Base-by-base conservation (phyloP, 2,797 vertebrate genomes). In the Gambelia wislizenii region DNA sequence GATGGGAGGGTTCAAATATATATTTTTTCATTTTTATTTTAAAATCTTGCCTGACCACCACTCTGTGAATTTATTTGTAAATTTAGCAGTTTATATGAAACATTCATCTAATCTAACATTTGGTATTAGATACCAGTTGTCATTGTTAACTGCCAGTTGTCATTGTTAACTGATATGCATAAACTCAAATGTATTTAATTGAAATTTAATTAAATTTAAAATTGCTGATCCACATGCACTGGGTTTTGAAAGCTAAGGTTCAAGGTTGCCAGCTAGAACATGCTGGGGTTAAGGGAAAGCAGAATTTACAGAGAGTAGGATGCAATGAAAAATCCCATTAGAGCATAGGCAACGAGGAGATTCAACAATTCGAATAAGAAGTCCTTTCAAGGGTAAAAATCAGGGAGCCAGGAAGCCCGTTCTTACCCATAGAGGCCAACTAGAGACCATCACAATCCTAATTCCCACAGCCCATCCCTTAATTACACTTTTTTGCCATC, bases 101-200 rank as follows among this genome's bases (percentile, higher is more conserved):
- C 96, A 92, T 96, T 96, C 94, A 96, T 97, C 96, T 96, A 97
- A 96, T 96, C 95, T 95, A 94, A 95, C 89, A 95, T 95, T 97
- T 92, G 94, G 94, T 95, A 96, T 97, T 97, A 97, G 97, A 97
- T 95, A 96, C 96, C 96, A 96, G 96, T 96, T 97, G 95, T 96
- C 96, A 96, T 93, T 95, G 93, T 97, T 97, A 97, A 97, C 96
- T 97, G 96, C 96, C 96, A 96, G 96, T 96, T 97, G 95, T 96
- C 96, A 96, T 93, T 95, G 93, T 97, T 97, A 97, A 97, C 96
- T 97, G 96, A 96, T 97, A 97, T 97, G 96, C 95, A 96, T 96
- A 95, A 96, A 97, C 93, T 96, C 94, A 94, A 96, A 97, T 94
- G 92, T 91, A 77, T 91, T 91, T 90, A 83, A 49, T 20, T 72